These are phyloP conservation scores for Orchesellides sinensis DNA, from an alignment of 2,888 invertebrate genomes.

Conservation along the genomic window DNA sequence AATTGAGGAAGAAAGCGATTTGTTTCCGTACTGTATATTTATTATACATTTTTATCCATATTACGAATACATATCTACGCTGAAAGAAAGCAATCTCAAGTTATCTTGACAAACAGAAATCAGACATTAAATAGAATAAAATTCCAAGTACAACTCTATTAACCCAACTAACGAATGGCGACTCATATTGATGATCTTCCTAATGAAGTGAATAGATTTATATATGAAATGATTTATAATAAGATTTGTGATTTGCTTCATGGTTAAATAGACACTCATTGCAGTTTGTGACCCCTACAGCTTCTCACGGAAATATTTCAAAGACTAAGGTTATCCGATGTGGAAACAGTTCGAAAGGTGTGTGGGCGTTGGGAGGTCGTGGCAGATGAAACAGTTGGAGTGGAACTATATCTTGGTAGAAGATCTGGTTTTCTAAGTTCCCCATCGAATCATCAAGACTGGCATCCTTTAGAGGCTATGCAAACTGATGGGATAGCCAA, in stretches of 20 bases:
- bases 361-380: constrained; percentile 19
- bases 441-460: constrained; percentile 6
- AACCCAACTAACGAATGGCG: constrained; percentile 2
- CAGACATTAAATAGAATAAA: not conserved
- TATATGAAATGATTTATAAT: not conserved
- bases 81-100: not conserved
- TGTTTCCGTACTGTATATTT: too few species aligned
- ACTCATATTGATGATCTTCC: constrained; percentile 34
- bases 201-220: constrained; percentile 35
- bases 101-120: not conserved
- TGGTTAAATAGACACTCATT: not conserved
- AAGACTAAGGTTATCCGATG: not conserved
- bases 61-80: too few species aligned
- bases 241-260: not conserved
- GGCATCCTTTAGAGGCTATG: constrained; percentile 47
- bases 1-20: not conserved
- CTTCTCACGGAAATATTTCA: constrained; percentile 41
- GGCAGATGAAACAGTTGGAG: constrained; percentile 42
- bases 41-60: too few species aligned
- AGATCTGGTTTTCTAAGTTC: constrained; percentile 18
- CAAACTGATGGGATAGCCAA: constrained; percentile 38
- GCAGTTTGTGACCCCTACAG: not conserved
- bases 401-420: constrained; percentile 25
- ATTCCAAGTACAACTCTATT: not conserved
- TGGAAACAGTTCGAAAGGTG: constrained; percentile 23